Evolutionary conservation across 2,888 invertebrate genomes (phyloP).

Genomic region (Melanophora roralis): DNA sequence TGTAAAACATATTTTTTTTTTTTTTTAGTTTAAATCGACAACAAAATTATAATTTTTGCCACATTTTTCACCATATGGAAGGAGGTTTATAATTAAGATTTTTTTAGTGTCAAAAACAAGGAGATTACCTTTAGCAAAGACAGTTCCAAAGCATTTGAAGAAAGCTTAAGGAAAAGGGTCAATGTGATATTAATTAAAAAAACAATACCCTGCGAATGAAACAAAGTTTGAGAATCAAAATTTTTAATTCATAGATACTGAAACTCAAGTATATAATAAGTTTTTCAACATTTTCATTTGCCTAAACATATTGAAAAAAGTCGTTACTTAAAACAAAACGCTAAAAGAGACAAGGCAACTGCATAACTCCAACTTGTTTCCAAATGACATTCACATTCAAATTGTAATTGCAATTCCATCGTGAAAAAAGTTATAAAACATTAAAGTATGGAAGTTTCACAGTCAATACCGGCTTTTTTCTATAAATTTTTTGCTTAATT

Average conservation of each 20-base stretch:
- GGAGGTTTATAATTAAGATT: too few species aligned
- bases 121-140: too few species aligned
- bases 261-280: not conserved
- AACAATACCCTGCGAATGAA: too few species aligned
- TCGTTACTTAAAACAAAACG: not conserved
- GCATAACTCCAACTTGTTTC: constrained; percentile 50
- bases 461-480: constrained; percentile 40
- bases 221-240: too few species aligned
- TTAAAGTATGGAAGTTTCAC: constrained; percentile 27
- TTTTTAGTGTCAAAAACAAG: too few species aligned
- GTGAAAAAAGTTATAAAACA: constrained; percentile 23
- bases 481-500: not conserved
- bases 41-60: too few species aligned
- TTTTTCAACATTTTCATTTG: constrained; percentile 25
- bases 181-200: too few species aligned
- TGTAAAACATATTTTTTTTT: not conserved
- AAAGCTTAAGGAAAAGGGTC: too few species aligned
- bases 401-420: constrained; percentile 42
- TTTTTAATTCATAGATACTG: too few species aligned
- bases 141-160: too few species aligned
- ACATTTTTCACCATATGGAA: not conserved
- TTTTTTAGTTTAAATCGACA: not conserved
- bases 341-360: constrained; percentile 8
- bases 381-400: constrained; percentile 63
- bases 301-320: constrained; percentile 30